phyloP scores from a whole-genome alignment of 1,140 invertebrate species.

The Drosophila pectinifera region DNA sequence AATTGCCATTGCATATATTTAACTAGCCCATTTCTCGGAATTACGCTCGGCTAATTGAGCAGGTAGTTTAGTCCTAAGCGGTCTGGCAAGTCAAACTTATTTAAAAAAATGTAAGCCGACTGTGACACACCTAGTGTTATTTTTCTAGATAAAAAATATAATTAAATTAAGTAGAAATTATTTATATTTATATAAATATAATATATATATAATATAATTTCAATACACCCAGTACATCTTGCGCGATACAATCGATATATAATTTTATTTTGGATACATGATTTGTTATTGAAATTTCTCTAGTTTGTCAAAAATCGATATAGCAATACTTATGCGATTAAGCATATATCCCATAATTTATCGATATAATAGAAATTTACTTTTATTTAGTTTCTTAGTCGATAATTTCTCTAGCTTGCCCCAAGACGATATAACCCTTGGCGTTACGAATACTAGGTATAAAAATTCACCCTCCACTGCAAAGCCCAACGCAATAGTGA shows the following conservation, averaged over 20 bases:
- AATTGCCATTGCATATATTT: conserved; percentile 23
- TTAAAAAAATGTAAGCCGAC: no score
- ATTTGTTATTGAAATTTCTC: no score
- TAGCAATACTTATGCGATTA: no score
- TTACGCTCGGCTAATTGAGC: neutral
- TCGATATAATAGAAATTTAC: neutral
- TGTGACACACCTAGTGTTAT: neutral
- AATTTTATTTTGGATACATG: no score
- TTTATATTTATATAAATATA: no score
- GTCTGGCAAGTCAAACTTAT: neutral
- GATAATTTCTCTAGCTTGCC: no score
- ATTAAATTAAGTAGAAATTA: neutral
- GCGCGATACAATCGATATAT: no score
- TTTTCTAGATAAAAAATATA: neutral
- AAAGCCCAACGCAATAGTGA: conserved; percentile 33
- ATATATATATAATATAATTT: no score
- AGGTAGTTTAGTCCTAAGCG: neutral
- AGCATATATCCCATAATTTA: neutral
- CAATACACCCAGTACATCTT: no score
- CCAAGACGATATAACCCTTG: neutral
- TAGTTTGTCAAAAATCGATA: no score
- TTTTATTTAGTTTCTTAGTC: neutral
- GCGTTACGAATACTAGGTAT: neutral
- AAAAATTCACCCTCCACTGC: conserved; percentile 14
- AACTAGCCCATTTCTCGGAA: neutral